Base-by-base conservation (phyloP, 2,113 vertebrate species). In the Aegithalos caudatus region DNA sequence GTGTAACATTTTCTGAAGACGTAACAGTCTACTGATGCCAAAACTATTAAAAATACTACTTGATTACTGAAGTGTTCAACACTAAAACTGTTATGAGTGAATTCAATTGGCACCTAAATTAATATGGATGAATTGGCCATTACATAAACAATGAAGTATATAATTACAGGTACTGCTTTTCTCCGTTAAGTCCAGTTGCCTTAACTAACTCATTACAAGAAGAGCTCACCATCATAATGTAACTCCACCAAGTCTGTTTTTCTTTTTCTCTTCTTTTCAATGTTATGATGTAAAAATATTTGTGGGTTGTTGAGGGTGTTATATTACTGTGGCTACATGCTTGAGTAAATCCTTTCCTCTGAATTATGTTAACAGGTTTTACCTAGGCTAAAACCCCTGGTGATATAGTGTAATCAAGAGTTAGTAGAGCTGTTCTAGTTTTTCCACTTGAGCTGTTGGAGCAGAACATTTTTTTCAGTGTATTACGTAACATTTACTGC, bases 241-340 rank as follows among this genome's bases (percentile, higher is more conserved):
- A 96, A 97, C 93, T 97, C 95, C 97, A 95, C 97, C 96, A 97
- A 97, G 97, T 95, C 88, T 97, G 37, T 85, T 89, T 95, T 93
- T 79, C 12, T 76, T 94, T 82, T 50, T 35, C n/a, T 17, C 31
- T 72, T 80, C 15, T 80, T 33, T 70, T 78, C 25, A 28, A 24
- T 89, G 76, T 93, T 94, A 29, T 69, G 78, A 57, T 57, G 65
- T 79, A 91, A 83, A 91, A 71, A 86, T 94, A 60, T 71, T 5
- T 24, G 8, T 90, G 51, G 25, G 77, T 50, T 88, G n/a, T 93
- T 95, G 74, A 56, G 47, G 96, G 56, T 72, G 57, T 31, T 64
- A 9, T 37, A n/a, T 69, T 90, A 54, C n/a, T 93, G 47, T 58
- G 92, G 54, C 67, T 91, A 6, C 24, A 7, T 69, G 33, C 19